phyloP scores from a whole-genome alignment of 23 tunicate species.

The Clavelina lepadiformis region DNA sequence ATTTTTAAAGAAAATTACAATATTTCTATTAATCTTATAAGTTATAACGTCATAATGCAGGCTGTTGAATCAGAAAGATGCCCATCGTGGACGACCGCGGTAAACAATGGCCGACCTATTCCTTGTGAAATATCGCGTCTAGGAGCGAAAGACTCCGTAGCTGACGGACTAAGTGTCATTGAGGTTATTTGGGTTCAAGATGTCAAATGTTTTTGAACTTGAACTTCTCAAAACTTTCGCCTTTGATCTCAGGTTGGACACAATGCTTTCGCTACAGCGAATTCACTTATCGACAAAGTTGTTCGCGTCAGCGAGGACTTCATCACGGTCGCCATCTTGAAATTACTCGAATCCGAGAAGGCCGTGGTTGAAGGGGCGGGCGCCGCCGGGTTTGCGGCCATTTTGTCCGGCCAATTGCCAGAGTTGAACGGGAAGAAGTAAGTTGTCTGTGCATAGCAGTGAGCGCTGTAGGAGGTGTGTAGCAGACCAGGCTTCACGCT shows the following conservation, averaged over 20 bases:
- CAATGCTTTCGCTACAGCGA: conserved; percentile 89
- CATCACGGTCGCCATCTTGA: conserved; percentile 73
- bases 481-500: background rate
- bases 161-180: conserved; percentile 81
- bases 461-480: background rate
- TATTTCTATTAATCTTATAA: background rate
- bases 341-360: conserved; percentile 87
- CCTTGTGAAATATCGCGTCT: conserved; percentile 40
- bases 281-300: conserved; percentile 59
- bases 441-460: no score
- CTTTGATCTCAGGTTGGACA: conserved; percentile 63
- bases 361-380: conserved; percentile 99
- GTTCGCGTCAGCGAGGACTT: conserved; percentile 67
- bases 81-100: conserved; percentile 91
- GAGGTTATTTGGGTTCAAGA: conserved; percentile 21
- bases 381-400: conserved; percentile 92
- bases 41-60: no score
- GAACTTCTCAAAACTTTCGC: background rate
- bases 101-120: conserved; percentile 54
- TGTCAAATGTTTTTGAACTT: background rate
- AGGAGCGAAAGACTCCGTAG: conserved; percentile 74
- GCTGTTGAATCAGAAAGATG: conserved; percentile 91
- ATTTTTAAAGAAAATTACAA: background rate
- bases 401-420: conserved; percentile 55
- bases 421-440: conserved; percentile 94